These are phyloP conservation scores for Perccottus glenii DNA, from an alignment of 2,113 vertebrate species.

Conservation along the genomic window DNA sequence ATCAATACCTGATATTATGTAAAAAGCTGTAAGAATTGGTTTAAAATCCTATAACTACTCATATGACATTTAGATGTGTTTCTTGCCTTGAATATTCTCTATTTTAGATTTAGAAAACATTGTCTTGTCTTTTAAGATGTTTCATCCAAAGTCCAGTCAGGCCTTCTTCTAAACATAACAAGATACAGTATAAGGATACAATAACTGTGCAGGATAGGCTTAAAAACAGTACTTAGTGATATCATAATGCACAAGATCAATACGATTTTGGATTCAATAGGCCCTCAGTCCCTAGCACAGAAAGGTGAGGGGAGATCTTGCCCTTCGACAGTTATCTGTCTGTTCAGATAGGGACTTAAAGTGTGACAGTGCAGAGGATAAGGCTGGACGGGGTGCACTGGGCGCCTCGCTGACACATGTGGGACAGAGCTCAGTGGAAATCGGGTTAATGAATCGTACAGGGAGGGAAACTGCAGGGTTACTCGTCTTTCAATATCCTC, in stretches of 20 bases:
- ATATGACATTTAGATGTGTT: no score
- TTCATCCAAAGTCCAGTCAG: no score
- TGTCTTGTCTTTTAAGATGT: no score
- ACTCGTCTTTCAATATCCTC: conserved; percentile 61
- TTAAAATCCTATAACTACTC: no score
- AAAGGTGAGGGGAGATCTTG: conserved; percentile 28
- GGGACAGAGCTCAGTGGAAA: conserved; percentile 75
- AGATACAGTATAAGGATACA: no score
- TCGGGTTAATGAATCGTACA: conserved; percentile 75
- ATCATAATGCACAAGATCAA: conserved; percentile 6
- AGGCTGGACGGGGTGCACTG: conserved; percentile 21
- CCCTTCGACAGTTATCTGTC: conserved; percentile 74
- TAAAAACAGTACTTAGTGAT: neutral
- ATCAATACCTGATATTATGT: no score
- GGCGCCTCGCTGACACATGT: conserved; percentile 72
- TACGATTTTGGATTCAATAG: neutral
- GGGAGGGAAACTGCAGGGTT: conserved; percentile 59
- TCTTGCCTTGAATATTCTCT: no score
- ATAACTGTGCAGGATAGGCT: no score
- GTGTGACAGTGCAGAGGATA: conserved; percentile 43
- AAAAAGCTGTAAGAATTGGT: no score
- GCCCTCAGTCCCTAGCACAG: neutral
- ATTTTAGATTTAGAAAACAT: no score
- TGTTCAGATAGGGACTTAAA: conserved; percentile 40
- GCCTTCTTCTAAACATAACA: no score